Evolutionary conservation across 2,888 invertebrate genomes (phyloP).

Genomic region (Polydrusus cervinus): DNA sequence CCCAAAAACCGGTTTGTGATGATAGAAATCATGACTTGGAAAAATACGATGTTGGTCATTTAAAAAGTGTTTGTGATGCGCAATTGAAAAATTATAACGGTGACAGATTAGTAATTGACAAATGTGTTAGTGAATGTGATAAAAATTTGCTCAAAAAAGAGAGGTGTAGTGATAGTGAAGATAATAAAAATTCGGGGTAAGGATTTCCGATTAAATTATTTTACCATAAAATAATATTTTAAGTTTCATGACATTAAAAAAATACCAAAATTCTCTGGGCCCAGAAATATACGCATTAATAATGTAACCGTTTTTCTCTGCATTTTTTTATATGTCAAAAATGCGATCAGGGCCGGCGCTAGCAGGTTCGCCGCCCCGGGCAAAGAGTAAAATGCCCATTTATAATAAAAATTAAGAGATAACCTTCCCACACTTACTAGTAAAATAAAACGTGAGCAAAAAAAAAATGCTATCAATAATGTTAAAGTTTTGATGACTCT

Average conservation of each 20-base stretch:
- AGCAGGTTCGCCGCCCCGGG: no score
- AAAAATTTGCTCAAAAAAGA: slow-evolving; percentile 34
- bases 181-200: slow-evolving; percentile 41
- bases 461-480: no score
- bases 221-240: neutral
- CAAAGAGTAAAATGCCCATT: no score
- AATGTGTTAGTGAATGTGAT: slow-evolving; percentile 30
- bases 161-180: slow-evolving; percentile 45
- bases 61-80: neutral
- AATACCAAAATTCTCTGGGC: no score
- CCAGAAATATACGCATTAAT: no score
- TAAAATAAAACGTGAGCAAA: no score
- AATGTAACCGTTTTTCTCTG: no score
- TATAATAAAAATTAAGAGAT: no score
- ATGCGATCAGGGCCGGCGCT: no score
- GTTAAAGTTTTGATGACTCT: no score
- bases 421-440: no score
- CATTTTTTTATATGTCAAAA: no score
- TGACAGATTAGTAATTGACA: neutral
- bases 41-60: slow-evolving; percentile 4
- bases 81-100: slow-evolving; percentile 7
- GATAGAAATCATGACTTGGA: neutral
- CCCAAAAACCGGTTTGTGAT: slow-evolving; percentile 24
- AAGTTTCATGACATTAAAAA: neutral
- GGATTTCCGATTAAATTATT: slow-evolving; percentile 4